Percentiles rank a stretch among this genome's conserved stretches.
Evolutionary conservation across 2,888 invertebrate species (phyloP).

Genomic region (Zygogramma bicolorata): DNA sequence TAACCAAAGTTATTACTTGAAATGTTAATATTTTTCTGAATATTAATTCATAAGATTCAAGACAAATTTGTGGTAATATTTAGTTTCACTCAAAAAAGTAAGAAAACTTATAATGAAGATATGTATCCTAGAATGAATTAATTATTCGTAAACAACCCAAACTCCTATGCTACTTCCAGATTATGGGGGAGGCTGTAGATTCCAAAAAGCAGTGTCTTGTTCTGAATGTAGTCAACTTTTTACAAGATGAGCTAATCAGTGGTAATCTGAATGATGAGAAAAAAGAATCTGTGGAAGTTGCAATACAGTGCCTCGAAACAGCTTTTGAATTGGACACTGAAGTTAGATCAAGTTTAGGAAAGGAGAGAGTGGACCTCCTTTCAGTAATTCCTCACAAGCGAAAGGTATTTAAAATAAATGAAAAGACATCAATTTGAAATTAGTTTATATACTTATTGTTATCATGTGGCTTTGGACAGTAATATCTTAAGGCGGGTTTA

Average conservation of each 20-base stretch:
- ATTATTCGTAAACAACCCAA: background rate
- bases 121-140: background rate
- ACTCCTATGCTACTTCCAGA: background rate
- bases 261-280: constrained; percentile 59
- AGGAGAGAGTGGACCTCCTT: constrained; percentile 49
- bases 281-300: constrained; percentile 89
- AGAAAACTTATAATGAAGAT: background rate
- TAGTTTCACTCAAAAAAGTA: background rate
- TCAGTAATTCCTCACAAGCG: constrained; percentile 39
- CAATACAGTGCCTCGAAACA: constrained; percentile 93
- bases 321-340: constrained; percentile 79
- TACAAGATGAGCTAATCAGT: constrained; percentile 57
- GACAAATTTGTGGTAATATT: background rate
- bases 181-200: constrained; percentile 35
- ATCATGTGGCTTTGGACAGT: too few relatives aligned
- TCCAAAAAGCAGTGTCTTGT: constrained; percentile 51
- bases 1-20: background rate
- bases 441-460: too few relatives aligned
- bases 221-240: constrained; percentile 58
- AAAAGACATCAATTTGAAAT: too few relatives aligned
- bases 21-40: background rate
- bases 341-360: constrained; percentile 38
- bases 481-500: too few relatives aligned
- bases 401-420: constrained; percentile 32
- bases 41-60: background rate